Percentiles rank a stretch among this genome's conserved stretches.
Evolutionary conservation across 2,888 invertebrate species (phyloP).

Genomic region (Hemithea aestivaria): DNA sequence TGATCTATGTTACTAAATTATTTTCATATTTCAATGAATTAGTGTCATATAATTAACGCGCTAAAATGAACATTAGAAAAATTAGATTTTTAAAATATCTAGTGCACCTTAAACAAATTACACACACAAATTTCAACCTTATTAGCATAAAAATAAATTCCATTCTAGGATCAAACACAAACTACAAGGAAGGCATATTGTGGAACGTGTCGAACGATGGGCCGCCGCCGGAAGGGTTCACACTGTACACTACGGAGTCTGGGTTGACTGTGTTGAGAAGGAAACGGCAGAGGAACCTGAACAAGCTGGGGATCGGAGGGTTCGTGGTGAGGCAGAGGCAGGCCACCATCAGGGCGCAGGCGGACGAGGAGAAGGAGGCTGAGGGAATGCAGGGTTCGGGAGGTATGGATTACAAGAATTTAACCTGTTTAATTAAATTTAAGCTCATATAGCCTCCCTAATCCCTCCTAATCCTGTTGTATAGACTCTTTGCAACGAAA

Average conservation of each 20-base stretch:
- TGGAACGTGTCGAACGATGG: slow-evolving; percentile 88
- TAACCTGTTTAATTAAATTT: too few relatives aligned
- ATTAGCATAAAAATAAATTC: background rate
- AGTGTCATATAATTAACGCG: too few relatives aligned
- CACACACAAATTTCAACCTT: too few relatives aligned
- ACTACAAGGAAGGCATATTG: slow-evolving; percentile 90
- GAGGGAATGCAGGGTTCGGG: slow-evolving; percentile 55
- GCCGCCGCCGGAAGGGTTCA: slow-evolving; percentile 90
- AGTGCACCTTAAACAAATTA: too few relatives aligned
- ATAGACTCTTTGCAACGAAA: too few relatives aligned
- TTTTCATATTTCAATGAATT: too few relatives aligned
- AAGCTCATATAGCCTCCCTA: too few relatives aligned
- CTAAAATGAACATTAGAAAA: too few relatives aligned
- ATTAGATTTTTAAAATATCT: too few relatives aligned
- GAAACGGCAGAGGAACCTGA: slow-evolving; percentile 92
- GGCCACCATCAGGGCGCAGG: slow-evolving; percentile 53
- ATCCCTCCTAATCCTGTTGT: too few relatives aligned
- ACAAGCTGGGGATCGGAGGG: slow-evolving; percentile 93
- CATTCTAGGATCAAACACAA: slow-evolving; percentile 39
- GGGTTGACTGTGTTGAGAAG: slow-evolving; percentile 89
- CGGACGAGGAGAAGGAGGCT: slow-evolving; percentile 58
- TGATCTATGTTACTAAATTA: too few relatives aligned
- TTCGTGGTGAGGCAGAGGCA: slow-evolving; percentile 89
- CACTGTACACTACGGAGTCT: slow-evolving; percentile 87
- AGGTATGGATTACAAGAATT: slow-evolving; percentile 36